Evolutionary conservation across 2,113 vertebrate genomes (phyloP).

Genomic region (Monopterus albus): DNA sequence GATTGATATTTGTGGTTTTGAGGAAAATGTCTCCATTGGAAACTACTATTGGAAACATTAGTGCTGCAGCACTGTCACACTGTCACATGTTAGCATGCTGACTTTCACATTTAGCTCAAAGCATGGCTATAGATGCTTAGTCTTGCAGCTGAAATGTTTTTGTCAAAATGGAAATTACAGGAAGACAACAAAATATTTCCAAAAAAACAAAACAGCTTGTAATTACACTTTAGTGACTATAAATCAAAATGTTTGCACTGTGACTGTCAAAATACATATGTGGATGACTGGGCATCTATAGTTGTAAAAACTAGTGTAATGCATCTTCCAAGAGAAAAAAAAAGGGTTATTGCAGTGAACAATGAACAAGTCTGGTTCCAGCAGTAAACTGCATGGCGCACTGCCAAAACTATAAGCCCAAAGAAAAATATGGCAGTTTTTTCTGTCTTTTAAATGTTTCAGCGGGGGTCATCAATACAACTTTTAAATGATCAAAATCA

Average conservation of each 20-base stretch:
- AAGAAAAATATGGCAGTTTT: background rate
- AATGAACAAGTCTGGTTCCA: background rate
- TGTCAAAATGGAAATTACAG: too few relatives aligned
- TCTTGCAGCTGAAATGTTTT: too few relatives aligned
- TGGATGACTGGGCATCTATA: background rate
- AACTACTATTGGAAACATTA: too few relatives aligned
- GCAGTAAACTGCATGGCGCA: background rate
- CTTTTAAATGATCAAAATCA: too few relatives aligned
- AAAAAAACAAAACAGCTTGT: too few relatives aligned
- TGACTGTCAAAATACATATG: background rate
- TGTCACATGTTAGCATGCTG: background rate
- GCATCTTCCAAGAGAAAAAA: background rate
- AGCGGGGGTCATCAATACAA: too few relatives aligned
- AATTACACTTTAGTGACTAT: too few relatives aligned
- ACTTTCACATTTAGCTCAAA: background rate
- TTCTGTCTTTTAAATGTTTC: background rate
- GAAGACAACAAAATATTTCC: too few relatives aligned
- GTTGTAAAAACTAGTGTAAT: background rate
- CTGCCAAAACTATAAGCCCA: background rate
- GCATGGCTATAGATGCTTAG: too few relatives aligned
- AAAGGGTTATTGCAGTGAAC: background rate
- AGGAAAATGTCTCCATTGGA: background rate
- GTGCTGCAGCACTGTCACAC: too few relatives aligned
- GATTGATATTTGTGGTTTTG: background rate
- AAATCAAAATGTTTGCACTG: too few relatives aligned